Evolutionary conservation across 2,888 invertebrate species (phyloP), one percentile per base, ranked within the genome.

Genomic region (Crocallis elinguaria): DNA sequence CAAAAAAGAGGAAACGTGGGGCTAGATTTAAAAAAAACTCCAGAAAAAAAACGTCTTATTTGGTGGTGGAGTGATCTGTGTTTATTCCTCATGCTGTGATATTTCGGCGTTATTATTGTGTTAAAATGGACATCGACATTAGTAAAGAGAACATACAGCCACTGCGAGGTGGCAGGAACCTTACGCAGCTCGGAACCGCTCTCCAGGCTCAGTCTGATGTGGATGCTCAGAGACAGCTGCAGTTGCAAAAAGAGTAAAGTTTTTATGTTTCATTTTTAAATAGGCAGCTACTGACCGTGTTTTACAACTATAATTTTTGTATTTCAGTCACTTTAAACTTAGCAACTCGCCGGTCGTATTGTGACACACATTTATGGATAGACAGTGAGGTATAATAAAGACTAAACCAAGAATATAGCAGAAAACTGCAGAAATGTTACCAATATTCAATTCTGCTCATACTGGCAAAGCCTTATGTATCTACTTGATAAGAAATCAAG

Each of bases 131-230:
- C 89, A 94, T 95, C 83, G 95, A 95, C 86, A 88, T 93, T 72
- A 94, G 95, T 71, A 98, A 98, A 88, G 98, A 98, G 92, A 98
- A 98, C 87, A 98, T 99, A 72, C 98, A 97, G 81, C 99, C 99
- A 41, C 88, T 98, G 62, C 94, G 95, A 69, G 95, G 96, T 68
- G 98, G 98, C 32, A 93, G 98, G 70, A 96, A 96, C 85, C 94
- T 95, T 52, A 91, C 94, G 48, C 94, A 95, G 73, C 88, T 98
- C 65, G 95, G 95, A 64, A 94, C 95, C 54, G 97, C 97, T 11
- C 89, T 98, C 61, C 94, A 95, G 82, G 95, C 96, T 49, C 95
- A 96, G 81, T 94, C 94, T 55, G 94, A 95, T 82, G 90, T 92
- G 43, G 94, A 95, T 79, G 93, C 92, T 62, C 94, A 95, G 70